Evolutionary conservation across 2,113 vertebrate genomes (phyloP), one percentile per base, ranked within the genome.

Genomic region (Catharus bicknelli): DNA sequence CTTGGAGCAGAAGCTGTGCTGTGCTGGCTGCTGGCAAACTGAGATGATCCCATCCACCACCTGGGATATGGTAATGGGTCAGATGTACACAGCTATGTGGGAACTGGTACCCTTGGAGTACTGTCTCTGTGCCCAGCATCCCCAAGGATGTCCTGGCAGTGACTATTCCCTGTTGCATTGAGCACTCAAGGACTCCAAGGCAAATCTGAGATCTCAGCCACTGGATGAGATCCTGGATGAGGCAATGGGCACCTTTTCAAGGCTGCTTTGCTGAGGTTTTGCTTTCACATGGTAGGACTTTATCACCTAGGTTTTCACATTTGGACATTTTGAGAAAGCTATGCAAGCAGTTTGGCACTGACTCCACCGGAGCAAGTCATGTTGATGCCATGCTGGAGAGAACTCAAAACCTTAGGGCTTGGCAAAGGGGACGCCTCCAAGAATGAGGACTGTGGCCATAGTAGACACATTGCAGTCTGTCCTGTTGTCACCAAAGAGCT

Each of bases 381-480:
- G 0, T 30, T 64, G 38, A 40, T 68, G 19, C 64, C 40, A 3
- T 23, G 42, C 45, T 38, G 34, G 32, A 81, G 38, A 61, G 30
- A 82, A 34, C 7, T 51, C 43, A 81, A 62, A 61, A 47, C 20
- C 38, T 13, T 32, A 17, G 34, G 32, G 10, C 38, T 61, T 57
- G 16, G 25, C 22, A 59, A 36, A 77, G 84, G 50, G 20, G 80
- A 4, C 74, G 38, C 26, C 43, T 66, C 67, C 67, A 42, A 50
- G 42, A 13, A 45, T 11, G 13, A 47, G 26, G 51, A 38, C 27
- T 3, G 2, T 50, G 63, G 42, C 4, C 2, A 20, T 32, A 57
- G 32, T 13, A 69, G 38, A 38, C 38, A 58, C 0, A 0, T 5
- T 38, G 19, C 25, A 64, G 62, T 70, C 30, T 82, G 17, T 77